Percentiles rank a stretch among this genome's conserved stretches.
Conservation (phyloP, 2,797 vertebrate genomes). For the Notoglanidium macrostoma region DNA sequence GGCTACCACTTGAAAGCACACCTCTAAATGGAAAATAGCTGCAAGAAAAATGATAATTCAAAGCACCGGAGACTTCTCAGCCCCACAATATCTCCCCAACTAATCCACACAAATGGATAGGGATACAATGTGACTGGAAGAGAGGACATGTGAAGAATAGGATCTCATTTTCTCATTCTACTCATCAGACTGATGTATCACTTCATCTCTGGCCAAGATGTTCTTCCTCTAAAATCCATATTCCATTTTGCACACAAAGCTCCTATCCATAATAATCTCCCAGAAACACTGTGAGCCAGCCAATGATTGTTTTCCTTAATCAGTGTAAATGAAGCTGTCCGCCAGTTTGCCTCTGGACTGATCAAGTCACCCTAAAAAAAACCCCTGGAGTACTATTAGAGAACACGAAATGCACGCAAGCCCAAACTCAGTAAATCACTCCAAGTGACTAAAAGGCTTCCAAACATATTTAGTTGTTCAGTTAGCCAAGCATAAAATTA, state of each 20-base stretch:
- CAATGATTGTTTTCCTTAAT: conserved; percentile 40
- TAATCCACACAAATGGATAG: conserved; percentile 51
- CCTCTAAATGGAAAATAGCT: conserved; percentile 50
- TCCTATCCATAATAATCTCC: conserved; percentile 34
- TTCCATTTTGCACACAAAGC: conserved; percentile 35
- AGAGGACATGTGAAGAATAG: conserved; percentile 28
- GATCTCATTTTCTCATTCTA: conserved; percentile 7
- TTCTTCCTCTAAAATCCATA: conserved; percentile 45
- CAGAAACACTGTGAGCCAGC: conserved; percentile 26
- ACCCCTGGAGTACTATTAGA: not conserved
- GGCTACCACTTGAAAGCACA: conserved; percentile 48
- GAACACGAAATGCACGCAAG: conserved; percentile 14
- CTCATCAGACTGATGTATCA: conserved; percentile 36
- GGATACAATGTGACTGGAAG: conserved; percentile 16
- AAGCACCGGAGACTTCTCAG: conserved; percentile 41
- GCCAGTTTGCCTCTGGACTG: conserved; percentile 19
- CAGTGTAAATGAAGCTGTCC: conserved; percentile 17
- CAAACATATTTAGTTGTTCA: not conserved
- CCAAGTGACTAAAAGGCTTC: conserved; percentile 4
- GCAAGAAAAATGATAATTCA: conserved; percentile 43
- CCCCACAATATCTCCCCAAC: conserved; percentile 46
- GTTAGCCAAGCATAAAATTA: not conserved
- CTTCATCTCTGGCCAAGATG: conserved; percentile 45
- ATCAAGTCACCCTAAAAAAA: conserved; percentile 2
- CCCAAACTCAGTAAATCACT: not conserved